These are phyloP conservation scores for Neotoxoptera formosana DNA, from an alignment of 1,140 invertebrate genomes.

Conservation along the genomic window DNA sequence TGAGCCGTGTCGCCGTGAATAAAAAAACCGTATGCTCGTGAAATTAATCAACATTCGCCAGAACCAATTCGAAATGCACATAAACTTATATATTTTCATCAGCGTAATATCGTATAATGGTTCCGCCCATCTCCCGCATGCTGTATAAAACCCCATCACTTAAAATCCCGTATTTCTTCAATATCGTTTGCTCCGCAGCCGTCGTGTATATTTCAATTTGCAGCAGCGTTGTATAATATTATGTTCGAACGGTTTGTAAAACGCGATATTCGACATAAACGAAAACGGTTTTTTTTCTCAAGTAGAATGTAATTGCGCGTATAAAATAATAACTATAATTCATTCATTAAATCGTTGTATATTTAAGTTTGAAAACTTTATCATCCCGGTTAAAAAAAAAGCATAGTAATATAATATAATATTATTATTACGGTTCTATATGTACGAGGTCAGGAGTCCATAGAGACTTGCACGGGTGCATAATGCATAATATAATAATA, in stretches of 20 bases:
- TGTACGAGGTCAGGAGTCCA: neutral
- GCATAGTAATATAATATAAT: neutral
- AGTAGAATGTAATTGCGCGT: neutral
- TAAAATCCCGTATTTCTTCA: neutral
- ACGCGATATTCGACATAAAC: neutral
- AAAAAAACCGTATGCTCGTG: neutral
- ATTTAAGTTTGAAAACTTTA: neutral
- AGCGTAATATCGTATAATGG: neutral
- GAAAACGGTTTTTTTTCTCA: neutral
- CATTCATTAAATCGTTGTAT: no score
- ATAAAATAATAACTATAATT: neutral
- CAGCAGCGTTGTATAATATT: neutral
- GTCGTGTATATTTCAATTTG: conserved; percentile 8
- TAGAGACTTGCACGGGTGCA: neutral
- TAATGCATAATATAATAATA: conserved; percentile 9
- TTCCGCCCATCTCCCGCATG: neutral
- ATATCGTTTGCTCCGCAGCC: neutral
- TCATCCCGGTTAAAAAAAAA: neutral
- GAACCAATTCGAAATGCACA: neutral
- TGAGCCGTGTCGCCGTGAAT: neutral
- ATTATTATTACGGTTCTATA: neutral
- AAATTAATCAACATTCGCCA: conserved; percentile 33
- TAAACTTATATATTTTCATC: neutral
- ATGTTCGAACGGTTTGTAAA: neutral
- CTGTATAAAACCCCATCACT: neutral